phyloP scores from a whole-genome alignment of 2,113 vertebrate genomes.

The Girardinichthys multiradiatus region DNA sequence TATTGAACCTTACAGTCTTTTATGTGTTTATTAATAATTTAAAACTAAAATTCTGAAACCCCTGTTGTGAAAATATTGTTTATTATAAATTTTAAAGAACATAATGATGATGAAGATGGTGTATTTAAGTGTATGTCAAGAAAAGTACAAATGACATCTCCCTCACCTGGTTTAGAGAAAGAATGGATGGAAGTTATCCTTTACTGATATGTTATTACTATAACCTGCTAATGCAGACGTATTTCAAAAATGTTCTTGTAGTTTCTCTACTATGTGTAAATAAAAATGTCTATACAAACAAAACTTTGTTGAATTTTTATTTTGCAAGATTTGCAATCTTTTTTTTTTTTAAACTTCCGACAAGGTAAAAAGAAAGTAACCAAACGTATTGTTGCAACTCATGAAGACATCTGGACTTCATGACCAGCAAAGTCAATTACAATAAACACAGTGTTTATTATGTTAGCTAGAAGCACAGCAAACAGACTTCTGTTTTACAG shows the following conservation, averaged over 20 bases:
- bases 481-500: no score
- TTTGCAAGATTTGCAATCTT: neutral
- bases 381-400: no score
- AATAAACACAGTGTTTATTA: no score
- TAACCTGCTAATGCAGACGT: conserved; percentile 93
- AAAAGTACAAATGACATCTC: conserved; percentile 84
- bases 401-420: no score
- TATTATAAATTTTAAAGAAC: conserved; percentile 65
- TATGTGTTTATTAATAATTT: conserved; percentile 65
- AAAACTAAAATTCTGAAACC: conserved; percentile 72
- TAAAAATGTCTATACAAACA: conserved; percentile 88
- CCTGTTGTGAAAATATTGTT: conserved; percentile 68
- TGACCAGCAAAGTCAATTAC: no score
- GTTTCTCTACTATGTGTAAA: conserved; percentile 99
- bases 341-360: neutral
- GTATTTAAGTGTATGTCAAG: conserved; percentile 30
- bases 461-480: no score
- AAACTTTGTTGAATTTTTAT: conserved; percentile 21
- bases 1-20: conserved; percentile 41
- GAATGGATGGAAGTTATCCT: conserved; percentile 79
- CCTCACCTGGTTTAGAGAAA: conserved; percentile 88
- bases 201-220: conserved; percentile 79
- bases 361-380: no score
- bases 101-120: conserved; percentile 38
- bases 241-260: conserved; percentile 97